Evolutionary conservation across 92 coral and sea anemone species (phyloP), one percentile per base, ranked within the genome.

Genomic region (Paramuricea clavata): DNA sequence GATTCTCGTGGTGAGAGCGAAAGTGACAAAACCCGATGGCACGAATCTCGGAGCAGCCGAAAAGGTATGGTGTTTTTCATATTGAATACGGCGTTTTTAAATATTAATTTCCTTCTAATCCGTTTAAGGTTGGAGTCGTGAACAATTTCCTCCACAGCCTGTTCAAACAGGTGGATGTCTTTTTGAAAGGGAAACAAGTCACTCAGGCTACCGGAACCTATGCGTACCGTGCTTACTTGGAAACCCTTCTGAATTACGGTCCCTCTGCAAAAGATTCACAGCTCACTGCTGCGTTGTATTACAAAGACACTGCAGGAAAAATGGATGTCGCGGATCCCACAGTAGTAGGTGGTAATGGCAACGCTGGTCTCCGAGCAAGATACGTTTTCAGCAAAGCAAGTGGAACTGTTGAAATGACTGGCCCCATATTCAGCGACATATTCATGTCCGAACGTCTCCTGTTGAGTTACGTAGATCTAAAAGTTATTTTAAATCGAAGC

Each of bases 361-460:
- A 75, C 61, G 7, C 19, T 21, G 61, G 81, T 34, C 61, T 43
- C n/a, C 15, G 19, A 13, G 16, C 25, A 34, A 43, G 81, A 26
- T 75, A 75, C 36, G 62, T 15, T 7, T 75, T 75, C 31, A 75
- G 62, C 81, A 43, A 43, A 23, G 60, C 30, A 21, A 75, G 81
- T 23, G 62, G 62, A n/a, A 60, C 23, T 25, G 42, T 75, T 17
- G 81, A 75, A 47, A 75, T 75, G 81, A 62, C 27, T 6, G 81
- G 81, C 13, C 81, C 62, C 42, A 75, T 75, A 75, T 75, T 75
- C 81, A 7, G 81, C 23, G 81, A 75, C 36, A 41, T 75, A 13
- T 75, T 75, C 23, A 31, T 75, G 50, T 25, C 25, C 13, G 81
- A 44, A 22, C 62, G 81, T 8, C 61, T 75, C 25, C 23, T 74